Evolutionary conservation across 2,888 invertebrate species (phyloP).

Genomic region (Trichopria drosophilae): DNA sequence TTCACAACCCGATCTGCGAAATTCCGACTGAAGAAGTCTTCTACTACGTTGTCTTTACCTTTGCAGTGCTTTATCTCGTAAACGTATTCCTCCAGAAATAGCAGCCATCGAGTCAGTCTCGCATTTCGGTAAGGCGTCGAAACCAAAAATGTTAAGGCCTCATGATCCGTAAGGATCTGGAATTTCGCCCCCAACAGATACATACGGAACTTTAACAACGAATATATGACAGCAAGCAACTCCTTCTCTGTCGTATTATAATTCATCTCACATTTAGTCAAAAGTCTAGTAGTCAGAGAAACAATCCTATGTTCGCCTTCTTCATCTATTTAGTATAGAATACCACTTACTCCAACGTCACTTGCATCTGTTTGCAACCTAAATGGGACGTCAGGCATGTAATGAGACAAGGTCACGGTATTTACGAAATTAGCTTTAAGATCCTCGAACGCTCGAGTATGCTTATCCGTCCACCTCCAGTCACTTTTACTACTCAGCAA

Average conservation of each 20-base stretch:
- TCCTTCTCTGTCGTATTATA: conserved; percentile 28
- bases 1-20: too few relatives aligned
- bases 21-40: too few relatives aligned
- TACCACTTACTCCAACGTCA: conserved; percentile 22
- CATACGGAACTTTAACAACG: conserved; percentile 14
- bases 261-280: conserved; percentile 10
- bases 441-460: conserved; percentile 19
- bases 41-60: too few relatives aligned
- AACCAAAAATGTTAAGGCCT: conserved; percentile 39
- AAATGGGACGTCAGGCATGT: conserved; percentile 7
- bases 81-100: conserved; percentile 39
- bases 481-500: too few relatives aligned
- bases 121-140: conserved; percentile 36
- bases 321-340: conserved; percentile 11
- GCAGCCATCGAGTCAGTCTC: conserved; percentile 41
- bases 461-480: conserved; percentile 23
- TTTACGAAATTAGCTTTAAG: conserved; percentile 23
- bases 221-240: conserved; percentile 17
- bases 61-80: too few relatives aligned
- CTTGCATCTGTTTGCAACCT: conserved; percentile 30
- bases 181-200: conserved; percentile 30
- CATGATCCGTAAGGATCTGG: conserved; percentile 40
- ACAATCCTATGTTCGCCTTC: too few relatives aligned
- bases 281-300: too few relatives aligned
- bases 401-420: conserved; percentile 1